A percentile compares a stretch with the other conserved stretches of the same genome.
phyloP scores from a whole-genome alignment of 2,113 vertebrate species.

The Nannospalax galili region DNA sequence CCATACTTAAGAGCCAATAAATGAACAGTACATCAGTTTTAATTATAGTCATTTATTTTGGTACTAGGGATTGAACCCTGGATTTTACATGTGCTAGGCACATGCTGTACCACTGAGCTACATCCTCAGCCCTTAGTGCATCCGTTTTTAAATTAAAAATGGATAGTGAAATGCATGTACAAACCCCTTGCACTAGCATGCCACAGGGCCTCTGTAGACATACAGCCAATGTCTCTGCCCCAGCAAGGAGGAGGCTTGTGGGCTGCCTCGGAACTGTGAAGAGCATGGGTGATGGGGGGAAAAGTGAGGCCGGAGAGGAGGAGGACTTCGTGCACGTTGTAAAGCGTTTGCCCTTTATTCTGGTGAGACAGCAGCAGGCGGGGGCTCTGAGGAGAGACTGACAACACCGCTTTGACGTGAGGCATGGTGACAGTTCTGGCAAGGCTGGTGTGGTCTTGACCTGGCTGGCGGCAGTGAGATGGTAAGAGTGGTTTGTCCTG shows the following conservation, averaged over 20 bases:
- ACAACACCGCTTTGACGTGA: not conserved
- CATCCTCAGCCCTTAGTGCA: no score
- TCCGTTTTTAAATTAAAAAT: not conserved
- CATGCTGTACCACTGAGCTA: not conserved
- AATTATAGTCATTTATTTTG: not conserved
- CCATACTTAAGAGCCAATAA: not conserved
- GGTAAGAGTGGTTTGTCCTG: no score
- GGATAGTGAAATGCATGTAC: not conserved
- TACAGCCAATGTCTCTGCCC: not conserved
- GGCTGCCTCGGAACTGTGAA: not conserved
- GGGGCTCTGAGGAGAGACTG: not conserved
- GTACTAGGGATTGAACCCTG: not conserved
- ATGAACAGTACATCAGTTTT: not conserved
- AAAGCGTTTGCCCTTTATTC: not conserved
- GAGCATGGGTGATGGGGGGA: not conserved
- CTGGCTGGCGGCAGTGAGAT: not conserved
- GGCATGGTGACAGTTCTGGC: not conserved
- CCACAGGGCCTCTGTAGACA: not conserved
- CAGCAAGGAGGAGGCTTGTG: accelerated
- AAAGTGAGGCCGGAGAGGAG: not conserved
- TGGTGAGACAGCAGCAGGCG: not conserved
- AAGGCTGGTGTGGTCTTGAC: not conserved
- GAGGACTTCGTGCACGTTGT: not conserved
- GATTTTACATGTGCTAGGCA: not conserved
- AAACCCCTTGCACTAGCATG: not conserved